Conservation (phyloP, 2,797 vertebrate genomes). For the Rhyacichthys aspro region DNA sequence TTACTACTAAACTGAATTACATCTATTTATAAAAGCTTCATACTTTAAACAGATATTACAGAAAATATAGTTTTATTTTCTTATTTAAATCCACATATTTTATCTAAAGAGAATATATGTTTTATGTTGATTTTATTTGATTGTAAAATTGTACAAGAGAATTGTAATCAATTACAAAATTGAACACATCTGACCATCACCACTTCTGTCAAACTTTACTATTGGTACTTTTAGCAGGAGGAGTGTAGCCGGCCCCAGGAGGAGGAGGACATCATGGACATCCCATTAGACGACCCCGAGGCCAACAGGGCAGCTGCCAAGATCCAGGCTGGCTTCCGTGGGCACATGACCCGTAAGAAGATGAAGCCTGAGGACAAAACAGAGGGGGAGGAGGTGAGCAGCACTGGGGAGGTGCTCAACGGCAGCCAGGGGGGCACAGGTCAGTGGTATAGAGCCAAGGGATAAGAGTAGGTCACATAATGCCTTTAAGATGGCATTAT, state of each 20-base stretch:
- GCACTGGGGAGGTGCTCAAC: constrained; percentile 81
- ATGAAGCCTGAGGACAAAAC: constrained; percentile 94
- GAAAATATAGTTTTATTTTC: neutral
- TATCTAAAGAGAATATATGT: neutral
- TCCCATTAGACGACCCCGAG: constrained; percentile 94
- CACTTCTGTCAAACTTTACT: constrained; percentile 5
- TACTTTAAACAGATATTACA: too few relatives aligned
- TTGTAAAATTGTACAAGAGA: too few relatives aligned
- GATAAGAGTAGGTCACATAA: constrained; percentile 55
- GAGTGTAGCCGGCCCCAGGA: constrained; percentile 89
- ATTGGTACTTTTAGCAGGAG: constrained; percentile 75
- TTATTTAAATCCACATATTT: neutral
- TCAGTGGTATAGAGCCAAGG: constrained; percentile 70
- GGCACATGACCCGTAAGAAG: constrained; percentile 99
- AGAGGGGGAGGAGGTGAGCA: constrained; percentile 90
- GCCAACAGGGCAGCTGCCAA: constrained; percentile 97
- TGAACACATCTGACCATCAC: neutral
- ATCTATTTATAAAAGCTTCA: too few relatives aligned
- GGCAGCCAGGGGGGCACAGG: constrained; percentile 76
- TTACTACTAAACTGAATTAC: too few relatives aligned
- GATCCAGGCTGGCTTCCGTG: constrained; percentile 98
- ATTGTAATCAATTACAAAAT: too few relatives aligned
- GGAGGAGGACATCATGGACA: constrained; percentile 97
- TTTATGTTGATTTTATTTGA: neutral
- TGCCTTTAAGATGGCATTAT: too few relatives aligned